Percentiles rank a stretch among this genome's conserved stretches.
These are phyloP conservation scores for Sitta europaea DNA, from an alignment of 2,113 vertebrate genomes.

Conservation along the genomic window DNA sequence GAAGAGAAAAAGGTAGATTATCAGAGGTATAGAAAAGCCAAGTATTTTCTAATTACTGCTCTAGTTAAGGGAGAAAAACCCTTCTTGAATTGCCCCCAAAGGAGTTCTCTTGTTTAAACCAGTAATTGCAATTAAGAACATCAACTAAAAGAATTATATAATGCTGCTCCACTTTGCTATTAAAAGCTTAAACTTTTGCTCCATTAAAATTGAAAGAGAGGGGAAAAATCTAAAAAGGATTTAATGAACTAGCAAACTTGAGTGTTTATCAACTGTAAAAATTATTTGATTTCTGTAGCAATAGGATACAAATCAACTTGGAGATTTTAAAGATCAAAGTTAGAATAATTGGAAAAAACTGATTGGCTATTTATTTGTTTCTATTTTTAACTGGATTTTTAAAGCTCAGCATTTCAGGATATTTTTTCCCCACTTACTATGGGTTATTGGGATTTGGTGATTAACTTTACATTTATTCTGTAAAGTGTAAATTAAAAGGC, in stretches of 20 bases:
- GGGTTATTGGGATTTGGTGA: not conserved
- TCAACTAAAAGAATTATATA: slow-evolving; percentile 29
- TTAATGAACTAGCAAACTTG: slow-evolving; percentile 42
- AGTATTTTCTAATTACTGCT: slow-evolving; percentile 12
- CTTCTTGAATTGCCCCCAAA: not conserved
- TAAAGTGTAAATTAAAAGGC: not conserved
- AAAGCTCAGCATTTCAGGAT: not conserved
- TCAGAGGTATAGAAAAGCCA: not conserved
- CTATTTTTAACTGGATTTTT: slow-evolving; percentile 14
- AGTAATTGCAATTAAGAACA: slow-evolving; percentile 52
- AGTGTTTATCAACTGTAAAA: slow-evolving; percentile 28
- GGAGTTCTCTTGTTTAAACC: slow-evolving; percentile 18
- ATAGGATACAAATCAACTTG: not conserved
- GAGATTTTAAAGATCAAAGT: slow-evolving; percentile 47
- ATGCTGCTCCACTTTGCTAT: not conserved
- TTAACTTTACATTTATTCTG: not conserved
- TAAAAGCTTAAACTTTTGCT: slow-evolving; percentile 35
- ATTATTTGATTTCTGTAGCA: not conserved
- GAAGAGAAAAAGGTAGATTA: not conserved
- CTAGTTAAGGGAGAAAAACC: not conserved
- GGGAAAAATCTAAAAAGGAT: not conserved
- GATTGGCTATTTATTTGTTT: slow-evolving; percentile 37
- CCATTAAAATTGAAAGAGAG: slow-evolving; percentile 39
- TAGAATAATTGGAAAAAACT: not conserved
- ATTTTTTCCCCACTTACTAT: not conserved